Conservation (phyloP, 2,113 vertebrate genomes). For the Hippocampus mohnikei region DNA sequence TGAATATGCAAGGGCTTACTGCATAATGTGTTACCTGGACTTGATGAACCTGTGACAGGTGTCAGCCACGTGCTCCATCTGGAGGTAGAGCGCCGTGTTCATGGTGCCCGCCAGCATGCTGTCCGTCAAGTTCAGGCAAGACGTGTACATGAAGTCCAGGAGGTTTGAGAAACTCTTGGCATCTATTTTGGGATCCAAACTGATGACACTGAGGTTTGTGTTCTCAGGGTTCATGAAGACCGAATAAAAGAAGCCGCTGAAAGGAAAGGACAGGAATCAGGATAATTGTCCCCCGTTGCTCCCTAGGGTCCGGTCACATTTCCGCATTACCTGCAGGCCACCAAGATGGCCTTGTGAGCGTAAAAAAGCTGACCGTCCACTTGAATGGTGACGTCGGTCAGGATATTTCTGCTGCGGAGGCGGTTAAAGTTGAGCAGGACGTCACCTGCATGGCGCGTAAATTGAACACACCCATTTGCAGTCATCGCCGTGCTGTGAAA, state of each 20-base stretch:
- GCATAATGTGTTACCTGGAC: constrained; percentile 76
- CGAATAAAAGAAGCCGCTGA: constrained; percentile 92
- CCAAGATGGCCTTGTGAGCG: constrained; percentile 92
- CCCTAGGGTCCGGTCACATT: not conserved
- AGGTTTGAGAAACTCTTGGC: constrained; percentile 88
- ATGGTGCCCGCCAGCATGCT: constrained; percentile 83
- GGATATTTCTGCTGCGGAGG: constrained; percentile 87
- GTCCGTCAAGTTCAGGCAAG: constrained; percentile 87
- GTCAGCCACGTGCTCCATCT: constrained; percentile 97
- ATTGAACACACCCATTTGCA: constrained; percentile 93
- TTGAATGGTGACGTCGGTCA: constrained; percentile 89
- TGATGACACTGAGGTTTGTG: constrained; percentile 84
- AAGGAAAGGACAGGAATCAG: not conserved
- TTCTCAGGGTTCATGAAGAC: constrained; percentile 92
- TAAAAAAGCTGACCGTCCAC: constrained; percentile 87
- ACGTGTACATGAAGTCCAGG: constrained; percentile 97
- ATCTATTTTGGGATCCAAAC: constrained; percentile 87
- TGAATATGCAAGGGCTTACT: too few species aligned
- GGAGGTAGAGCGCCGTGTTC: constrained; percentile 88
- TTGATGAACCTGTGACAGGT: constrained; percentile 92
- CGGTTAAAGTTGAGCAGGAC: constrained; percentile 95
- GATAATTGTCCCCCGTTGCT: not conserved
- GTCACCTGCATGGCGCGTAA: constrained; percentile 91
- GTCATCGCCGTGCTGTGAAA: constrained; percentile 77
- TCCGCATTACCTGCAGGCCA: constrained; percentile 90